Evolutionary conservation across 2,888 invertebrate species (phyloP).

Genomic region (Hirtodrosophila confusa): DNA sequence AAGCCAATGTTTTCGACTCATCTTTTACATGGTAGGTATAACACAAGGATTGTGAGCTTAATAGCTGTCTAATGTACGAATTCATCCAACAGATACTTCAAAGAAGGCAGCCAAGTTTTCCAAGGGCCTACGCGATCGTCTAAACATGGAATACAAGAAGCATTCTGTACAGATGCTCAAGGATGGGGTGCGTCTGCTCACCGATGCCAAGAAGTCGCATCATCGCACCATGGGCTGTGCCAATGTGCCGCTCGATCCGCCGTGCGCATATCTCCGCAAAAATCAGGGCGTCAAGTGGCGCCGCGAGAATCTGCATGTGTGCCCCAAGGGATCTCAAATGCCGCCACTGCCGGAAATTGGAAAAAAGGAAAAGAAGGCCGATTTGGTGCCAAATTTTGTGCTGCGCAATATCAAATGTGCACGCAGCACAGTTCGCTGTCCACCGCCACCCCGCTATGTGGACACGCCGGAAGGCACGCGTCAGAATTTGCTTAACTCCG

Average conservation of each 20-base stretch:
- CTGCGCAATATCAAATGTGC: conserved; percentile 86
- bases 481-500: conserved; percentile 87
- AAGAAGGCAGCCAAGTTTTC: conserved; percentile 29
- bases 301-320: conserved; percentile 77
- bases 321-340: conserved; percentile 79
- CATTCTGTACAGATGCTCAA: conserved; percentile 83
- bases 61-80: too few relatives aligned
- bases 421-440: conserved; percentile 85
- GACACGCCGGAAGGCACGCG: conserved; percentile 88
- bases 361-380: conserved; percentile 30
- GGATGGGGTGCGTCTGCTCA: conserved; percentile 82
- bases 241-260: conserved; percentile 86
- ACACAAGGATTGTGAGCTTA: neutral
- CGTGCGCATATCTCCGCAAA: conserved; percentile 87
- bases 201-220: conserved; percentile 85
- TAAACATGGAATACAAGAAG: conserved; percentile 54
- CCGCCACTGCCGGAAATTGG: conserved; percentile 83
- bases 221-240: conserved; percentile 89
- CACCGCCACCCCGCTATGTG: conserved; percentile 86
- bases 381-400: conserved; percentile 62
- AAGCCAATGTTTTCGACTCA: neutral
- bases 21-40: conserved; percentile 7
- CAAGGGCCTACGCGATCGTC: conserved; percentile 49
- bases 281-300: conserved; percentile 85
- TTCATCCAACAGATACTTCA: neutral